Conservation (phyloP, 2,113 vertebrate genomes). For the Ia io region DNA sequence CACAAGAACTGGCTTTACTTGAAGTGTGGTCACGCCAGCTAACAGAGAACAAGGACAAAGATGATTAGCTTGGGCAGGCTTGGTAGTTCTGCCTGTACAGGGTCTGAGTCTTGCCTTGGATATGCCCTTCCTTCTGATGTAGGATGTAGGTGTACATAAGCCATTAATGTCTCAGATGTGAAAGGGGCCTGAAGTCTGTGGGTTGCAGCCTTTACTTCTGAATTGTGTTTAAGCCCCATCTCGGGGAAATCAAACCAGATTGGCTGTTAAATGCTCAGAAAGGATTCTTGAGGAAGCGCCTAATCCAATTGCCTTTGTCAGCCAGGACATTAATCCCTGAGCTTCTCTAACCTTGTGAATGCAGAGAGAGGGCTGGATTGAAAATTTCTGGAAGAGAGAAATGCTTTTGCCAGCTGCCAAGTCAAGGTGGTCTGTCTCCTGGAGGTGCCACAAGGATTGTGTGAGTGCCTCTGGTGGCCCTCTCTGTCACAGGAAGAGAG, state of each 20-base stretch:
- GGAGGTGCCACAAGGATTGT: neutral
- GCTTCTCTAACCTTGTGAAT: neutral
- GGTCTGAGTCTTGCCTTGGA: neutral
- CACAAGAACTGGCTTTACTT: neutral
- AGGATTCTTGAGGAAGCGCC: conserved; percentile 3
- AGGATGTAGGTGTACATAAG: neutral
- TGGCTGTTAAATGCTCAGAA: conserved; percentile 1
- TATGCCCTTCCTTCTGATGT: neutral
- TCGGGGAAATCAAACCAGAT: conserved; percentile 8
- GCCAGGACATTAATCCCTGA: neutral
- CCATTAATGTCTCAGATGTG: neutral
- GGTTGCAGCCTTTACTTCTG: neutral
- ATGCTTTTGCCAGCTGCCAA: neutral
- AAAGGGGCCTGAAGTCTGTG: neutral
- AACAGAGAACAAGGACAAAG: neutral
- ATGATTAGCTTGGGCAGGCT: fast-evolving
- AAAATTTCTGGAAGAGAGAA: neutral
- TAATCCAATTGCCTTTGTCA: conserved; percentile 21
- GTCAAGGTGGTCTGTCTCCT: neutral
- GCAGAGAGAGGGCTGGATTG: neutral
- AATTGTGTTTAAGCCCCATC: neutral
- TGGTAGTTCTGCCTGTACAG: fast-evolving
- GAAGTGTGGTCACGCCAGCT: neutral
- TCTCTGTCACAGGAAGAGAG: neutral
- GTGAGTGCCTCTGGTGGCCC: neutral